phyloP scores from a whole-genome alignment of 2,888 invertebrate genomes.

The Megastigmus dorsalis region DNA sequence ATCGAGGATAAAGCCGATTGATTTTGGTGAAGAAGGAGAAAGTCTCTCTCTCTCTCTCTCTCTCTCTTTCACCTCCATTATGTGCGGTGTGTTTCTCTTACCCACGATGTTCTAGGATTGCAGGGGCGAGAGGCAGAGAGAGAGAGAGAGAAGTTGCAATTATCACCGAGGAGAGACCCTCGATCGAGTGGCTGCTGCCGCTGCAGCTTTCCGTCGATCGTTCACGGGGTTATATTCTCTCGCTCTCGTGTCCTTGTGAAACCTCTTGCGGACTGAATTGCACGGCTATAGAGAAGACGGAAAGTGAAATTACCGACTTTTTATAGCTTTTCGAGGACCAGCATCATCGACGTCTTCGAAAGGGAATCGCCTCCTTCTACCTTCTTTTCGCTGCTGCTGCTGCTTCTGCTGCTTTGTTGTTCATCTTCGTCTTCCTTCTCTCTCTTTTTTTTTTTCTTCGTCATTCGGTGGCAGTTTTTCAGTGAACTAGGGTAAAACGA shows the following conservation, averaged over 20 bases:
- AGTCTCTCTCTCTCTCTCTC: too few species aligned
- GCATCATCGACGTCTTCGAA: neutral
- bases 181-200: constrained; percentile 23
- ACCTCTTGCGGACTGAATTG: neutral
- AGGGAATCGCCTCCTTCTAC: neutral
- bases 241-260: neutral
- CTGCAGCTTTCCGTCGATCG: neutral
- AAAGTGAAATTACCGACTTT: neutral
- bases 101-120: neutral
- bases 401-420: too few species aligned
- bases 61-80: too few species aligned
- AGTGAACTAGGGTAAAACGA: neutral
- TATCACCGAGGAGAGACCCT: constrained; percentile 1
- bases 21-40: constrained; percentile 57
- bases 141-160: constrained; percentile 9
- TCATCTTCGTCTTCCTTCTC: too few species aligned
- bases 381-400: too few species aligned
- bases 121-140: neutral
- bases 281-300: neutral
- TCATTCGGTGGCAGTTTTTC: constrained; percentile 9
- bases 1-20: constrained; percentile 67
- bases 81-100: neutral
- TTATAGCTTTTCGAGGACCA: constrained; percentile 27
- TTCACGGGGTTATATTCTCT: too few species aligned
- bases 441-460: neutral